Conservation (phyloP, 92 coral and sea anemone genomes). For the Micromussa lordhowensis region DNA sequence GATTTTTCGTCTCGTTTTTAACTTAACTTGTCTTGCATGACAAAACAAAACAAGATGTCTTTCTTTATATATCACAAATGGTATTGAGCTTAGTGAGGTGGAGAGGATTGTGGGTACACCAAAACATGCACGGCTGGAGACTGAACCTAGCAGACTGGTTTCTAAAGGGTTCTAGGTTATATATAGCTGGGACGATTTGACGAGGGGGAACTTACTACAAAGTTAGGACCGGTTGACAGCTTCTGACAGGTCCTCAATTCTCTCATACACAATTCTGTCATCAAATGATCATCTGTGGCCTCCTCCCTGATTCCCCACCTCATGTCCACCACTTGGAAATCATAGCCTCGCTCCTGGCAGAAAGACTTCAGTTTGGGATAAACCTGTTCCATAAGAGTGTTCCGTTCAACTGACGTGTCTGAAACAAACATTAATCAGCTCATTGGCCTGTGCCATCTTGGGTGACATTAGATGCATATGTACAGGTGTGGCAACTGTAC, state of each 20-base stretch:
- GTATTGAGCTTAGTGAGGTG: too few species aligned
- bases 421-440: not conserved
- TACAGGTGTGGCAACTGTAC: too few species aligned
- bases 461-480: too few species aligned
- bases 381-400: slow-evolving; percentile 81
- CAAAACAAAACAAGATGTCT: too few species aligned
- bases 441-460: not conserved
- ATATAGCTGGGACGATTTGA: too few species aligned
- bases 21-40: too few species aligned
- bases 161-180: too few species aligned
- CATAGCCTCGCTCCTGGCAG: slow-evolving; percentile 80
- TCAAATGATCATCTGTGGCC: slow-evolving; percentile 61
- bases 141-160: too few species aligned
- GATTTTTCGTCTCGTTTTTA: too few species aligned
- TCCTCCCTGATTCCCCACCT: slow-evolving; percentile 74
- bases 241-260: slow-evolving; percentile 66
- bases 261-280: slow-evolving; percentile 62
- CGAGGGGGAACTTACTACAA: slow-evolving; percentile 49
- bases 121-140: too few species aligned
- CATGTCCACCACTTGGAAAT: slow-evolving; percentile 68
- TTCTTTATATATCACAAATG: too few species aligned
- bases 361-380: slow-evolving; percentile 79
- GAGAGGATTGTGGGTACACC: too few species aligned
- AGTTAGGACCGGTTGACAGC: slow-evolving; percentile 71
- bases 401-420: slow-evolving; percentile 84